Base-by-base conservation (phyloP, 2,797 vertebrate genomes). In the Pseudopleuronectes americanus region DNA sequence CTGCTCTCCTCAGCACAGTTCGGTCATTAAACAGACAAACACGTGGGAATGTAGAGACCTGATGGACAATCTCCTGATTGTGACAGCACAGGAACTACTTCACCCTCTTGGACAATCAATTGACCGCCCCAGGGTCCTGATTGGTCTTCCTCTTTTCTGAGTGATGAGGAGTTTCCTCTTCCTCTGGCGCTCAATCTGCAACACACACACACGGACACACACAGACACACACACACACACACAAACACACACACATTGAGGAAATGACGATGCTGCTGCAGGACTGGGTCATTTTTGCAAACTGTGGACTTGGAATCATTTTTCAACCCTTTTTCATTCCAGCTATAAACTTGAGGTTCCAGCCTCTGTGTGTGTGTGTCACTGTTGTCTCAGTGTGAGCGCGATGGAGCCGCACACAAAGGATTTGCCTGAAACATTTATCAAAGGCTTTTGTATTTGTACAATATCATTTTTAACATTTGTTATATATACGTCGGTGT, bases 371-470 rank as follows among this genome's bases (percentile, higher is more conserved):
- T 57, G 47, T 61, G 38, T 66, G 49, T 69, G 26, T 64, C 33
- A 28, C 47, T 67, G 68, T 58, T 72, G 76, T 83, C 52, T 80
- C 56, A 2, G 24, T 71, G 66, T 73, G 74, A 79, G 59, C 51
- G 51, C 10, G 57, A 66, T 52, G 64, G 79, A 81, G 43, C 26
- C 56, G 22, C 54, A 61, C 53, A 61, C 51, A 60, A 78, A 81
- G 79, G 79, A 84, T 73, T 89, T 78, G 45, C 83, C 85, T 81
- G 73, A 86, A 74, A 75, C 13, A 22, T 84, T 90, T 90, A 72
- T 71, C 80, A 85, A n/a, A 70, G 54, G 83, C 57, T 74, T 83
- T 86, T 77, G 68, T 75, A 87, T 62, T 81, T 66, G 52, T 14
- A 17, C 2, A 7, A 43, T 43, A 28, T 78, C 23, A 59, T 86